These are phyloP conservation scores for Cremastobaeus sp. DNA, from an alignment of 2,888 invertebrate genomes.

Conservation along the genomic window DNA sequence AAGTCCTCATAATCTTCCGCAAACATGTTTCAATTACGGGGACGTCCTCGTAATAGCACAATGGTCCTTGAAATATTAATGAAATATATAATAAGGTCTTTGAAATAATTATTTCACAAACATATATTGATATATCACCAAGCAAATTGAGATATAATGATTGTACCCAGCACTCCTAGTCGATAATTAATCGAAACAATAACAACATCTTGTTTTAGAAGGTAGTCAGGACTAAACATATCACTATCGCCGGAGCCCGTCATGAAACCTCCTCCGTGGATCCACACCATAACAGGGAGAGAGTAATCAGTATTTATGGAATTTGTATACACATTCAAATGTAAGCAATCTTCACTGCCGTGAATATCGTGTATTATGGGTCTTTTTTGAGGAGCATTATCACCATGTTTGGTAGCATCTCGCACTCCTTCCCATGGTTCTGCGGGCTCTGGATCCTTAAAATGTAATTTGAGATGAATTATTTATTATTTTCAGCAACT, in stretches of 20 bases:
- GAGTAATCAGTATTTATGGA: not conserved
- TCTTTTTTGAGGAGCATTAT: constrained; percentile 47
- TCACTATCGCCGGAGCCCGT: constrained; percentile 64
- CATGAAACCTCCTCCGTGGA: constrained; percentile 70
- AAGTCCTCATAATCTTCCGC: too few species aligned
- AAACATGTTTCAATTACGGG: too few species aligned
- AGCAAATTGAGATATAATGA: constrained; percentile 4
- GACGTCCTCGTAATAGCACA: too few species aligned
- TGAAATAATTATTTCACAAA: too few species aligned
- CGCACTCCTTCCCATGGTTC: constrained; percentile 67
- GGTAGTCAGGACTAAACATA: constrained; percentile 69
- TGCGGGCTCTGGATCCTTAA: constrained; percentile 68
- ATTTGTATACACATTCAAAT: constrained; percentile 70
- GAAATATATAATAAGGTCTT: too few species aligned
- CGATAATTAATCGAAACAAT: constrained; percentile 73
- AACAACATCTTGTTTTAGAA: constrained; percentile 69
- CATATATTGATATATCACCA: not conserved
- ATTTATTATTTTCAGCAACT: not conserved
- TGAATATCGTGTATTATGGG: constrained; percentile 18
- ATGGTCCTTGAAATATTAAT: too few species aligned
- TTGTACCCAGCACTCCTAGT: constrained; percentile 67
- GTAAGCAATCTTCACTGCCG: constrained; percentile 73
- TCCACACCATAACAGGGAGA: constrained; percentile 70
- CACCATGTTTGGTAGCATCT: constrained; percentile 66
- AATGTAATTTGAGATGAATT: not conserved